Evolutionary conservation across 2,888 invertebrate genomes (phyloP), one percentile per base, ranked within the genome.

Genomic region (Trachelus troglodyta): DNA sequence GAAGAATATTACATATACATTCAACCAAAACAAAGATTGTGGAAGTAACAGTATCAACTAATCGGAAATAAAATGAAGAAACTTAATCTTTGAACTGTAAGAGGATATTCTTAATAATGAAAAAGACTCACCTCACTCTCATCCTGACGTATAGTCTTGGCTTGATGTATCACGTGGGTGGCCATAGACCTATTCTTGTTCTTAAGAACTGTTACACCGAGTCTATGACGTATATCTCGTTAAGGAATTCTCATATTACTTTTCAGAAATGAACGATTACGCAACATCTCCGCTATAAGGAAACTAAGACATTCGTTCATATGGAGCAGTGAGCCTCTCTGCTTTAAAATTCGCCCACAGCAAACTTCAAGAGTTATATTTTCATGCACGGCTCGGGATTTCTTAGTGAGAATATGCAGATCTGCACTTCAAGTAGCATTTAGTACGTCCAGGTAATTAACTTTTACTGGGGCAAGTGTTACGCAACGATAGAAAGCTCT

Each of bases 91-190:
- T 30, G 4, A 12, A 34, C 69, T 35, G 33, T 68, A 40, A 71
- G 12, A 34, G 71, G 23, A 30, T 9, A 11, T 71, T 33, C 15
- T 71, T 71, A 30, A 71, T 71, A 33, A 71, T 37, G 31, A 76
- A 73, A 74, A 69, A 56, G 71, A 71, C 31, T 71, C 71, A 71
- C 71, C 2, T 34, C 33, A 12, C 31, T 71, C 34, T 31, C 31
- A 71, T 31, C 34, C 12, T 33, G 33, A 12, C 33, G 71, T 33
- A 71, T 31, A 31, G 85, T 80, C 30, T 74, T 68, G 77, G 74
- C 69, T 30, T 84, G 79, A 74, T 90, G 90, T 77, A 90, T 79
- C 56, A 90, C 85, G 77, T 90, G 89, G 3, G 89, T 88, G 23
- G 86, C 83, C 71, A 79, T 79, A 73, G 75, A 81, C 71, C 79